phyloP scores from a whole-genome alignment of 2,888 invertebrate genomes.

The Petrophora chlorosata region DNA sequence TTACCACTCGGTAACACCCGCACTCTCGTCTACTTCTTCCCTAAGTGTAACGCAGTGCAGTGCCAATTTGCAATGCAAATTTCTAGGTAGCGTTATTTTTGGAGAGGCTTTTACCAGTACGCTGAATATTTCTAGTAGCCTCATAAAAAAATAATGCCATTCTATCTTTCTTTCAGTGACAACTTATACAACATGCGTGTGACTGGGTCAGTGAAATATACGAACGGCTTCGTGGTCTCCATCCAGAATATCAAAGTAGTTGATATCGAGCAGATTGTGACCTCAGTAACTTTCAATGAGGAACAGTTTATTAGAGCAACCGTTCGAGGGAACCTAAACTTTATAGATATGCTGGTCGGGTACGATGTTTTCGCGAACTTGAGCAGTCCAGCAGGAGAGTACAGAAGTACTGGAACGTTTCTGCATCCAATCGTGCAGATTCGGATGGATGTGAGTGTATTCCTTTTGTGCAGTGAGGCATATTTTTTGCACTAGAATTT shows the following conservation, averaged over 20 bases:
- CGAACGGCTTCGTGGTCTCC: conserved; percentile 63
- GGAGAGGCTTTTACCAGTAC: too few relatives aligned
- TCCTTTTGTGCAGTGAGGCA: neutral
- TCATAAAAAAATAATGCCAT: too few relatives aligned
- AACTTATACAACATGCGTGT: conserved; percentile 53
- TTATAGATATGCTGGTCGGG: conserved; percentile 51
- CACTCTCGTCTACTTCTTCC: too few relatives aligned
- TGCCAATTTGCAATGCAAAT: too few relatives aligned
- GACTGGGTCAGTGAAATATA: conserved; percentile 53
- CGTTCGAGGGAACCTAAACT: conserved; percentile 42
- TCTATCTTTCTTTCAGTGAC: conserved; percentile 43
- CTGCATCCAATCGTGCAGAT: conserved; percentile 33
- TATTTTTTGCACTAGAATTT: neutral
- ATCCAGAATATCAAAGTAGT: conserved; percentile 53
- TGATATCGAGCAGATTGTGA: conserved; percentile 26
- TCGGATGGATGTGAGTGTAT: conserved; percentile 43
- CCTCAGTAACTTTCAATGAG: conserved; percentile 25
- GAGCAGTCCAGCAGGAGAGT: conserved; percentile 29
- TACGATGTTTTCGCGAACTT: conserved; percentile 53
- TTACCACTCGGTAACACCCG: too few relatives aligned
- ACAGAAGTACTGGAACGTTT: conserved; percentile 51
- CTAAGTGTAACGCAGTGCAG: too few relatives aligned
- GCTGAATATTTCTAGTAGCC: too few relatives aligned
- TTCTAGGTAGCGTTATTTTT: too few relatives aligned
- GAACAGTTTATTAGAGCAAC: conserved; percentile 27